Evolutionary conservation across 2,888 invertebrate genomes (phyloP), one percentile per base, ranked within the genome.

Genomic region (Marronus borbonicus): DNA sequence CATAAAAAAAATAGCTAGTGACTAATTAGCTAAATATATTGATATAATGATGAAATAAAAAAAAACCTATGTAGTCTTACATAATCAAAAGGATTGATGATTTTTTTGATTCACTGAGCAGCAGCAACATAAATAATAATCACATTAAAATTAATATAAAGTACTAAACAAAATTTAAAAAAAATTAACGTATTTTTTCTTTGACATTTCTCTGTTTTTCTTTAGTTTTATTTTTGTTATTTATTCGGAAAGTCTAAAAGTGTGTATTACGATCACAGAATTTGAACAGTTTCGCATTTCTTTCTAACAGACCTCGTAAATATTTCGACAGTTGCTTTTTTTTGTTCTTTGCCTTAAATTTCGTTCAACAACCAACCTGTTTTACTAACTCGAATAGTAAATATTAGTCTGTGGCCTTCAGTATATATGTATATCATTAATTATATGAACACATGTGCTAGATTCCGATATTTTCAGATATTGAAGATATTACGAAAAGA

Each of bases 391-490:
- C 55, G 7, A 17, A 58, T 20, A 58, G 20, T 58, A 20, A 58
- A 58, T 20, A 20, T 17, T 52, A 52, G 52, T 52, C 52, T 52
- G 52, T 58, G 20, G 55, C 55, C 20, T 44, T 58, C 20, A 7
- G 5, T 5, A 55, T n/a, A 58, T 17, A 58, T 20, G 10, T 58
- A 58, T 3, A 58, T 58, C 20, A 24, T 58, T 58, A 17, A 39
- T 69, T 52, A 69, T 58, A 58, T 77, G 77, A 77, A 77, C 77
- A 77, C 77, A 77, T 77, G 68, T 70, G 77, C 60, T 31, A 65
- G 12, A 24, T 62, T 75, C 28, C 17, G 20, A 24, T 68, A 49
- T 49, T 31, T 69, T 31, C 24, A 2, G n/a, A 8, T 55, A 20
- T 55, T 36, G 58, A 2, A 36, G 58, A 72, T 20, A 58, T 72